Evolutionary conservation across 2,888 invertebrate species (phyloP).

Genomic region (Tetragonisca angustula): DNA sequence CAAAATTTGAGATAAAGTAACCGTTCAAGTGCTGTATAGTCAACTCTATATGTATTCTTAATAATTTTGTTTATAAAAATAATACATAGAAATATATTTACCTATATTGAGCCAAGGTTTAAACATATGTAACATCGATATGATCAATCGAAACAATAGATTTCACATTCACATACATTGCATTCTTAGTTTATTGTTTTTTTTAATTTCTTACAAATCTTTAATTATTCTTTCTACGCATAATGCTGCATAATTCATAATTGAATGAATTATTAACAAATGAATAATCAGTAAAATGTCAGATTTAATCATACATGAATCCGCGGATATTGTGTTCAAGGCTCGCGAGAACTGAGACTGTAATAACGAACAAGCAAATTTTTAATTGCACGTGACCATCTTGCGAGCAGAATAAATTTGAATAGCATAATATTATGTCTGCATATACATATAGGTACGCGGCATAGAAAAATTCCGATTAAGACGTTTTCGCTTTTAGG

Average conservation of each 20-base stretch:
- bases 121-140: conserved; percentile 2
- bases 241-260: conserved; percentile 29
- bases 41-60: neutral
- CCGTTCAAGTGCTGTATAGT: conserved; percentile 2
- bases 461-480: conserved; percentile 45
- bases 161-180: neutral
- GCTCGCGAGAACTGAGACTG: conserved; percentile 56
- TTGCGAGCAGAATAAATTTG: conserved; percentile 22
- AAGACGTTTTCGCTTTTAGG: conserved; percentile 54
- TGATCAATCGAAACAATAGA: neutral
- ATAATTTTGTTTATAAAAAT: conserved; percentile 10
- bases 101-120: conserved; percentile 29
- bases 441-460: conserved; percentile 24
- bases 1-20: conserved; percentile 20
- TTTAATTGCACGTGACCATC: conserved; percentile 45
- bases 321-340: conserved; percentile 64
- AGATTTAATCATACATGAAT: conserved; percentile 27
- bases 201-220: neutral
- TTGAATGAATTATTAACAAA: neutral
- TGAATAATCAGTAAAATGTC: conserved; percentile 3
- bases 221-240: neutral
- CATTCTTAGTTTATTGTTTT: neutral
- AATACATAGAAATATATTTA: neutral
- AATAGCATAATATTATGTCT: conserved; percentile 15
- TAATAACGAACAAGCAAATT: conserved; percentile 39